Conservation (phyloP, 2,888 invertebrate species). For the Allolobophora icterica region DNA sequence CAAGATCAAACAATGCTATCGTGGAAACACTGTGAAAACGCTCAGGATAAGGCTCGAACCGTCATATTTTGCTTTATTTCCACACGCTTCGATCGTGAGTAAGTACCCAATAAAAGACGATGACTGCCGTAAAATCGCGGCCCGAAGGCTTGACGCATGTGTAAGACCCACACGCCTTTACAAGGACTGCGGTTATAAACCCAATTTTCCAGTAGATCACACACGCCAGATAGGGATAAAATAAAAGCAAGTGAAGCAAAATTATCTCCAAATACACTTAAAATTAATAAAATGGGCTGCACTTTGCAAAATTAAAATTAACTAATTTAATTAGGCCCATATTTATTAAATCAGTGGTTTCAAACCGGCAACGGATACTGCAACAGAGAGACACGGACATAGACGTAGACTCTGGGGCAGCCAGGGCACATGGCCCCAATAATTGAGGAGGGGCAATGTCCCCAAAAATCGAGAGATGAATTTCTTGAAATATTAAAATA, state of each 20-base stretch:
- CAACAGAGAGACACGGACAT: not conserved
- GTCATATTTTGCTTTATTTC: conserved; percentile 1
- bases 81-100: not conserved
- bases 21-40: not conserved
- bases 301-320: not conserved
- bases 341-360: not conserved
- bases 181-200: not conserved
- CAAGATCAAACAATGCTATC: not conserved
- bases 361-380: not conserved
- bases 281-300: not conserved
- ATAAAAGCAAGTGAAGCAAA: not conserved
- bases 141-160: not conserved
- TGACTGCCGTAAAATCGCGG: not conserved
- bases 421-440: too few relatives aligned
- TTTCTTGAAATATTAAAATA: too few relatives aligned
- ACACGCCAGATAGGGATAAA: not conserved
- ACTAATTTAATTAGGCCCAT: not conserved
- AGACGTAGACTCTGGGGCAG: too few relatives aligned
- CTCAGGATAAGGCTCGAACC: not conserved
- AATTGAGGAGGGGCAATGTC: too few relatives aligned
- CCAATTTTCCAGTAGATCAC: not conserved
- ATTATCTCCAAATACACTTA: not conserved
- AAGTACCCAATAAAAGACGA: not conserved
- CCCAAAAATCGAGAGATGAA: too few relatives aligned
- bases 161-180: not conserved